Base-by-base conservation (phyloP, 2,113 vertebrate species). In the Protobothrops mucrosquamatus region DNA sequence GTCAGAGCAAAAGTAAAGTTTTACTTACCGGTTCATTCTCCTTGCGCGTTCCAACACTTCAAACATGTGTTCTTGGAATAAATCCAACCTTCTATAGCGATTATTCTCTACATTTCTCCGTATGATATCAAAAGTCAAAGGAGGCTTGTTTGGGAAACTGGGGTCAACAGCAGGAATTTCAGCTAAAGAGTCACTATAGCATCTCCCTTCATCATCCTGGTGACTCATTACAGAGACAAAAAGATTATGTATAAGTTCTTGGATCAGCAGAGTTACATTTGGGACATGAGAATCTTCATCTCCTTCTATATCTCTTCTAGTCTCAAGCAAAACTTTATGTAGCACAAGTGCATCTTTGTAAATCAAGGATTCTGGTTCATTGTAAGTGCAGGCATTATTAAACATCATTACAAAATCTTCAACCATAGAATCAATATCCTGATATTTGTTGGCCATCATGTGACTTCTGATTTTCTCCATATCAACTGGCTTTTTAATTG, bases 11-110 rank as follows among this genome's bases (percentile, higher is more conserved):
- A 85, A 86, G 2, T 55, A 93, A 93, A 8, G 54, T 69, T 96
- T 94, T 56, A 88, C 97, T 97, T 95, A 99, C 99, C 99, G 98
- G 94, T 99, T 99, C 97, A 99, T 97, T 57, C 98, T 98, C 88
- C 99, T 98, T 93, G 99, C 99, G 90, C 99, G 98, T 96, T 99
- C 99, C 94, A 99, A 96, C 87, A 99, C 99, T 96, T 99, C 99
- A 97, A 99, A 99, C 99, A 99, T 99, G 94, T 99, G 99, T 93
- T 99, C 99, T 97, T 99, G 99, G 97, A 99, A 99, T 90, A 99
- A 98, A 54, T 99, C 99, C 88, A 99, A 94, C 91, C 99, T 98
- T 94, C 98, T 98, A 64, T 99, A 99, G 54, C 98, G 98, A 59
- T 98, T 99, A 95, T 97, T 98, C 95, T 99, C 99, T 93, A 99